Evolutionary conservation across 1,140 invertebrate species (phyloP).

Genomic region (Drosophila busckii): DNA sequence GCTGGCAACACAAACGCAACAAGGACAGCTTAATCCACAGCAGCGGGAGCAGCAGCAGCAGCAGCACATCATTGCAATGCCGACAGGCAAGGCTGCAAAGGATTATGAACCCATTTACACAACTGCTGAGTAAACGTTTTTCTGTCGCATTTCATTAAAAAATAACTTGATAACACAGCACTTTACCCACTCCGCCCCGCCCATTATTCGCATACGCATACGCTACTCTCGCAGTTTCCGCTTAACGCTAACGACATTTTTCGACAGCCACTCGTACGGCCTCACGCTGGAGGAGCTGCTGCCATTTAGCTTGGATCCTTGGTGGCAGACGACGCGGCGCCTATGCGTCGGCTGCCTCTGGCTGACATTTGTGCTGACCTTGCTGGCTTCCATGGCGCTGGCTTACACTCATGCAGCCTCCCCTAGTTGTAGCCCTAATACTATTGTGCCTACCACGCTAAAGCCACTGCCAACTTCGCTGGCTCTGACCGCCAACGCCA

Average conservation of each 20-base stretch:
- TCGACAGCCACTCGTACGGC: slow-evolving; percentile 45
- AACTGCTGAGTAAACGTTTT: slow-evolving; percentile 71
- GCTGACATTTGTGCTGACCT: slow-evolving; percentile 55
- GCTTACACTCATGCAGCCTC: slow-evolving; percentile 35
- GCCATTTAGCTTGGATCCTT: slow-evolving; percentile 63
- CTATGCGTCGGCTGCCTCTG: slow-evolving; percentile 48
- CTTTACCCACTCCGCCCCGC: not conserved
- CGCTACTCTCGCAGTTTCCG: not conserved
- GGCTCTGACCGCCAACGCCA: slow-evolving; percentile 15
- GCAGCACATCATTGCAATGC: slow-evolving; percentile 49
- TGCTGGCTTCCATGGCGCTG: slow-evolving; percentile 45
- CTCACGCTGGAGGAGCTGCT: slow-evolving; percentile 63
- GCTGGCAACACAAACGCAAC: slow-evolving; percentile 46
- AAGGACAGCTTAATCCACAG: slow-evolving; percentile 34
- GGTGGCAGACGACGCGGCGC: slow-evolving; percentile 62
- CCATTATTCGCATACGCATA: not conserved
- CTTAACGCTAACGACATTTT: not conserved
- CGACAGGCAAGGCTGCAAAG: slow-evolving; percentile 51
- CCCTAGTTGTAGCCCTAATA: slow-evolving; percentile 13
- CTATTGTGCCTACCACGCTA: slow-evolving; percentile 22
- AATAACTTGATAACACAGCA: slow-evolving; percentile 58
- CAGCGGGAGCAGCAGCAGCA: slow-evolving; percentile 19
- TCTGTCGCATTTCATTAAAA: slow-evolving; percentile 69
- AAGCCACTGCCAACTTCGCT: slow-evolving; percentile 12
- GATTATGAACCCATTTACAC: slow-evolving; percentile 67